Percentiles rank a stretch among this genome's conserved stretches.
Evolutionary conservation across 2,888 invertebrate species (phyloP).

Genomic region (Clusia tigrina): DNA sequence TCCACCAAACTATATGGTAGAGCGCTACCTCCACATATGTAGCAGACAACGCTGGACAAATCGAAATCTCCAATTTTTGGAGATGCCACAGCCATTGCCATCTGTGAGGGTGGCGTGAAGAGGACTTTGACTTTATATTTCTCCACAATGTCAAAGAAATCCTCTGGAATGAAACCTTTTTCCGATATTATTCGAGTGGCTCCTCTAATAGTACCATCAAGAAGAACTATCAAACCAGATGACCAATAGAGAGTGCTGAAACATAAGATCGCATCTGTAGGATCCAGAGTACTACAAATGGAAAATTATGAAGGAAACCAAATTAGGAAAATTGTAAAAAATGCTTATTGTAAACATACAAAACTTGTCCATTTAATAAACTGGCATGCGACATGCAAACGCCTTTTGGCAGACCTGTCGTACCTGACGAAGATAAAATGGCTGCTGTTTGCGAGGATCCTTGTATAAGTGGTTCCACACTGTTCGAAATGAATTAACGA

Average conservation of each 20-base stretch:
- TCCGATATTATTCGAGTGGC: conserved; percentile 41
- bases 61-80: conserved; percentile 31
- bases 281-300: conserved; percentile 18
- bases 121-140: conserved; percentile 33
- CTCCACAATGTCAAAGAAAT: conserved; percentile 37
- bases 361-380: conserved; percentile 18
- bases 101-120: conserved; percentile 40
- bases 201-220: conserved; percentile 32
- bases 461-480: conserved; percentile 21
- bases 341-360: conserved; percentile 21
- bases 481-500: neutral
- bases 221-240: conserved; percentile 34
- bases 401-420: conserved; percentile 39
- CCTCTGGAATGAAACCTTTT: conserved; percentile 32
- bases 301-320: neutral
- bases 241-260: conserved; percentile 46
- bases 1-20: conserved; percentile 34
- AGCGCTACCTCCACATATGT: conserved; percentile 36
- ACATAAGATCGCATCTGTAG: conserved; percentile 33
- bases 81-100: conserved; percentile 36
- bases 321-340: neutral
- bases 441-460: conserved; percentile 36
- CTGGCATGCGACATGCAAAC: conserved; percentile 38
- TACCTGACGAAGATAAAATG: conserved; percentile 40
- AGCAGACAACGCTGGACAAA: conserved; percentile 34